These are phyloP conservation scores for Otolemur garnettii DNA, from an alignment of 2,113 vertebrate genomes.

Conservation along the genomic window DNA sequence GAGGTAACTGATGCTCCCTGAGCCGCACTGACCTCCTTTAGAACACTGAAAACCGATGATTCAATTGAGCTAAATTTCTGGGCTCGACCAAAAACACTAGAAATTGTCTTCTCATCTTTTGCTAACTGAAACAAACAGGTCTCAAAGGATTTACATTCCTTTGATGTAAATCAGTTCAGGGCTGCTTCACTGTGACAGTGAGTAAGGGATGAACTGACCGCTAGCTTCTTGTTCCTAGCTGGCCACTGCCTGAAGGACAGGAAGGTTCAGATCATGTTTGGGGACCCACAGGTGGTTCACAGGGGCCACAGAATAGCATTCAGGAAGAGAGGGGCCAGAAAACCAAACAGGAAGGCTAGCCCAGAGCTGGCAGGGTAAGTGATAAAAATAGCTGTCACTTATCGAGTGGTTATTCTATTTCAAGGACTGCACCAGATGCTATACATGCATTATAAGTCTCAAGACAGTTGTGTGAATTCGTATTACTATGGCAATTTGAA, in stretches of 20 bases:
- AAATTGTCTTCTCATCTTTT: not conserved
- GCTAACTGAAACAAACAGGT: not conserved
- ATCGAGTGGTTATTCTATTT: not conserved
- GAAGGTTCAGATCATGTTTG: not conserved
- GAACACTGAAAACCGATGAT: not conserved
- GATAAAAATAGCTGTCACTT: not conserved
- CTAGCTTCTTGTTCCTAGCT: not conserved
- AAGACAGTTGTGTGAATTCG: not conserved
- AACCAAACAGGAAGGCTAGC: not conserved
- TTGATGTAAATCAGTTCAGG: not conserved
- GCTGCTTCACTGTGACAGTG: not conserved
- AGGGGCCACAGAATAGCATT: not conserved
- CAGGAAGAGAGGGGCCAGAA: not conserved
- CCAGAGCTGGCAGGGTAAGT: not conserved
- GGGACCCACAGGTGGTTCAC: not conserved
- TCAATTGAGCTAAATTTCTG: not conserved
- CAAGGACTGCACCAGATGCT: not conserved
- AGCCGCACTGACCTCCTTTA: not conserved
- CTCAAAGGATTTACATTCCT: not conserved
- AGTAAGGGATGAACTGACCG: not conserved
- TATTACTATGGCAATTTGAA: conserved; percentile 1
- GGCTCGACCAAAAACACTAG: not conserved
- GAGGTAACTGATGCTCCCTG: not conserved
- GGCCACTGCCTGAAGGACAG: not conserved
- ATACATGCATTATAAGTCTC: not conserved